phyloP scores from a whole-genome alignment of 1,140 invertebrate genomes.

The Drosophila fuyamai region DNA sequence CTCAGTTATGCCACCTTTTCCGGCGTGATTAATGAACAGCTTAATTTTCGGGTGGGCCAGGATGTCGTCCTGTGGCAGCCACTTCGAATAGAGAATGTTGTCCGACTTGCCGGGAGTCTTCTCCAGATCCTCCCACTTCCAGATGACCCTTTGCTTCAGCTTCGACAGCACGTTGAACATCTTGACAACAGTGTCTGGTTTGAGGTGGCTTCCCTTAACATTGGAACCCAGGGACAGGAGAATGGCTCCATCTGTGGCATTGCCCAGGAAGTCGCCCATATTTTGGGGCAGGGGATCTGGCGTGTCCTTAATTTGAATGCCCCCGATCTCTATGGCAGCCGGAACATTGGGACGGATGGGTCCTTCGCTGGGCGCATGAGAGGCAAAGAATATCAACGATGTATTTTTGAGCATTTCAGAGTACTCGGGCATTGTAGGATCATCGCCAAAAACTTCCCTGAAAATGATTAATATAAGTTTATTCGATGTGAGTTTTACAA shows the following conservation, averaged over 20 bases:
- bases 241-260: conserved; percentile 1
- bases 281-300: not conserved
- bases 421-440: conserved; percentile 2
- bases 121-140: conserved; percentile 1
- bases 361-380: not conserved
- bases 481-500: no score
- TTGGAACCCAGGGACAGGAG: not conserved
- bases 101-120: no score
- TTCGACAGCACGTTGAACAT: conserved; percentile 5
- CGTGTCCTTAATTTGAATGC: conserved; percentile 2
- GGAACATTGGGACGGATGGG: conserved; percentile 1
- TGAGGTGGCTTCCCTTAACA: not conserved
- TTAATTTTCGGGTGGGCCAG: no score
- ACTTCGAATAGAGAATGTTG: no score
- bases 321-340: not conserved
- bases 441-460: not conserved
- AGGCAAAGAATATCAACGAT: not conserved
- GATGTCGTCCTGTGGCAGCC: no score
- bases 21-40: no score
- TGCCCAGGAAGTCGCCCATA: not conserved
- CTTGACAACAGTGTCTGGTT: not conserved
- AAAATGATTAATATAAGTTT: not conserved
- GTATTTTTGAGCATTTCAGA: not conserved
- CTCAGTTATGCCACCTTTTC: not conserved
- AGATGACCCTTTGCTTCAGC: not conserved